phyloP scores from a whole-genome alignment of 2,797 vertebrate species.

The Etheostoma perlongum region DNA sequence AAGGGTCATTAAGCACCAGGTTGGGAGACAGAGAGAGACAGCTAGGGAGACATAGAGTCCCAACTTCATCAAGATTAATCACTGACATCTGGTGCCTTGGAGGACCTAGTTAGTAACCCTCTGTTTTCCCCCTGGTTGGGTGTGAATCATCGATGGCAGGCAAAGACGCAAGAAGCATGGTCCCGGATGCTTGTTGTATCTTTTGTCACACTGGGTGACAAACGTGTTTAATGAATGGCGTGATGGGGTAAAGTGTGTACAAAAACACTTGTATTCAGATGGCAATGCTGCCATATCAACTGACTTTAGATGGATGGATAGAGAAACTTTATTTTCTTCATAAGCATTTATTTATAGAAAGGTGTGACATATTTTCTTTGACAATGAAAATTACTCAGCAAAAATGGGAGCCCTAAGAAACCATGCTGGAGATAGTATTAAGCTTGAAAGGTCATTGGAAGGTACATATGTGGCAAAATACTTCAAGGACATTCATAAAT shows the following conservation, averaged over 20 bases:
- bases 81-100: conserved; percentile 82
- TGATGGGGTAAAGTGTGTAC: conserved; percentile 44
- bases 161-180: conserved; percentile 66
- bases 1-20: conserved; percentile 82
- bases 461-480: conserved; percentile 12
- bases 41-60: conserved; percentile 73
- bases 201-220: conserved; percentile 75
- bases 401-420: neutral
- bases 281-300: conserved; percentile 6
- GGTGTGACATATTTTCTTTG: neutral
- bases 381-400: too few species aligned
- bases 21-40: conserved; percentile 77
- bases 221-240: conserved; percentile 67
- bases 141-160: conserved; percentile 79
- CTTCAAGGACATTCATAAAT: conserved; percentile 55
- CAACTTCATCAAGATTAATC: conserved; percentile 85
- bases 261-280: conserved; percentile 37
- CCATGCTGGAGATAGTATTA: conserved; percentile 8
- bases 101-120: conserved; percentile 84
- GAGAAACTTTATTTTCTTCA: neutral
- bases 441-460: conserved; percentile 30
- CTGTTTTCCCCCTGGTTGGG: conserved; percentile 71
- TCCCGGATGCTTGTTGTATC: conserved; percentile 68
- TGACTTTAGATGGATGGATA: neutral
- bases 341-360: neutral